phyloP scores from a whole-genome alignment of 2,113 vertebrate species.

The Triplophysa rosa region DNA sequence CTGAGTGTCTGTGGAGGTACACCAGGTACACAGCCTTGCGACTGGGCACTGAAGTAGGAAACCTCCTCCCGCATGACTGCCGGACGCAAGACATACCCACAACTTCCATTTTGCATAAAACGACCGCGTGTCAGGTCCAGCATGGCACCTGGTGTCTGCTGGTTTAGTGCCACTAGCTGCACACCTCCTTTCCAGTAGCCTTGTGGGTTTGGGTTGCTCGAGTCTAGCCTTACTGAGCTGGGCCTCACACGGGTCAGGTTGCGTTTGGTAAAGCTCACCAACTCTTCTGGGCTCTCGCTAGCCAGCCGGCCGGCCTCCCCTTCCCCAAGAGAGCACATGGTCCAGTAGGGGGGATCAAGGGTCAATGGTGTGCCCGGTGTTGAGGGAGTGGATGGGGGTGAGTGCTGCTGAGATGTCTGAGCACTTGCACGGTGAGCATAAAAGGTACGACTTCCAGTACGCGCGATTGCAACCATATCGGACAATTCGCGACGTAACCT shows the following conservation, averaged over 20 bases:
- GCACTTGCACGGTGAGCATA: constrained; percentile 69
- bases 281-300: constrained; percentile 91
- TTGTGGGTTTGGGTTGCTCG: constrained; percentile 95
- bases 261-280: constrained; percentile 94
- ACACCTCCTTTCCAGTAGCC: constrained; percentile 98
- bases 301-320: constrained; percentile 88
- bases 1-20: constrained; percentile 91
- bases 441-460: constrained; percentile 79
- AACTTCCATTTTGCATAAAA: constrained; percentile 91
- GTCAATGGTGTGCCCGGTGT: constrained; percentile 67
- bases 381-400: constrained; percentile 82
- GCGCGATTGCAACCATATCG: constrained; percentile 85
- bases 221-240: constrained; percentile 91
- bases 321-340: constrained; percentile 92
- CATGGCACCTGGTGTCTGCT: constrained; percentile 96
- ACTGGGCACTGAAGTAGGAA: constrained; percentile 96
- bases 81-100: constrained; percentile 91
- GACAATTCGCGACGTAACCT: constrained; percentile 88
- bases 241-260: constrained; percentile 90
- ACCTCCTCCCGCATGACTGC: constrained; percentile 93
- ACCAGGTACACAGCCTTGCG: constrained; percentile 91
- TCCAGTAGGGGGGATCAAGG: constrained; percentile 77
- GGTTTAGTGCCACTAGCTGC: constrained; percentile 96
- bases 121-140: constrained; percentile 93
- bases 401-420: constrained; percentile 75